Conservation (phyloP, 2,113 vertebrate genomes). For the Macrotus californicus region DNA sequence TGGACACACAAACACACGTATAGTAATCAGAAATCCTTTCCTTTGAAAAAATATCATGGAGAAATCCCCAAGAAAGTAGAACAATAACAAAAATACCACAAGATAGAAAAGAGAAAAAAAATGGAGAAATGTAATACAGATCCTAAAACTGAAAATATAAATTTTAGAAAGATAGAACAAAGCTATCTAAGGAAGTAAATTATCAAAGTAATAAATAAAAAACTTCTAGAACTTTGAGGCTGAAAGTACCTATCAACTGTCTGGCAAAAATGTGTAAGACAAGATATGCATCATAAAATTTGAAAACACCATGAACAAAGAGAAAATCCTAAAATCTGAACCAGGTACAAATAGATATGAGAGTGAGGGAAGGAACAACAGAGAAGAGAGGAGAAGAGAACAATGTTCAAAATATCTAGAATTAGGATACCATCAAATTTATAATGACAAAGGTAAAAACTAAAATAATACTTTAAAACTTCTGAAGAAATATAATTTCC, state of each 20-base stretch:
- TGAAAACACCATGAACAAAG: not conserved
- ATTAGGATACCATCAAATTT: not conserved
- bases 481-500: not conserved
- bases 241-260: not conserved
- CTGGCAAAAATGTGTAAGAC: not conserved
- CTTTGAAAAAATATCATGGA: not conserved
- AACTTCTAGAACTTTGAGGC: not conserved
- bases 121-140: not conserved
- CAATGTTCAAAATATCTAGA: not conserved
- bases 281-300: not conserved
- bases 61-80: not conserved
- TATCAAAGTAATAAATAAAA: not conserved
- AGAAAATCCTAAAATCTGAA: not conserved
- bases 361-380: not conserved
- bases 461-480: not conserved
- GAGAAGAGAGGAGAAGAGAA: no score
- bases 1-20: not conserved
- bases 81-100: not conserved
- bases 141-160: not conserved
- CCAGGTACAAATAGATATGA: not conserved
- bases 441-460: not conserved
- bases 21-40: not conserved
- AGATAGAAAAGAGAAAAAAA: not conserved
- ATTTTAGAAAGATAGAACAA: not conserved
- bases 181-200: not conserved